These are phyloP conservation scores for Brachyhypopomus occidentalis DNA, from an alignment of 2,113 vertebrate genomes.

Conservation along the genomic window DNA sequence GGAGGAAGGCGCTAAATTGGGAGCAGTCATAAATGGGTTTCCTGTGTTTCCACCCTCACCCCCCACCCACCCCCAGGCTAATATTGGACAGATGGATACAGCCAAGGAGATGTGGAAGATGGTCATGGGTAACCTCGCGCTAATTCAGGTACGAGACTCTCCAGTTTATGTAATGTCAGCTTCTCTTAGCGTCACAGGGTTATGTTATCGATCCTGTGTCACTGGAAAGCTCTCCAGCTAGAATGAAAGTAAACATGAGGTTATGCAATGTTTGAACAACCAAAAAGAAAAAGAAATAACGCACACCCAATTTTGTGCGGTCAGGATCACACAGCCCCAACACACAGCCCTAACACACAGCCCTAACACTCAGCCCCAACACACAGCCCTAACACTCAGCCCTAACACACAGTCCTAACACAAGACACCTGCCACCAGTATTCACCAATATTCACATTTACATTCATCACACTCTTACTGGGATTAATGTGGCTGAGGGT, in stretches of 20 bases:
- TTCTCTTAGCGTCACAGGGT: neutral
- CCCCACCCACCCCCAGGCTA: slow-evolving; percentile 79
- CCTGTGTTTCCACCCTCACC: slow-evolving; percentile 38
- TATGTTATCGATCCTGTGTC: neutral
- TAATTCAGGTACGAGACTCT: slow-evolving; percentile 87
- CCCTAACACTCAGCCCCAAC: too few species aligned
- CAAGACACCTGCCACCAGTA: too few species aligned
- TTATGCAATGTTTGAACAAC: slow-evolving; percentile 57
- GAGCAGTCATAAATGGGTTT: slow-evolving; percentile 34
- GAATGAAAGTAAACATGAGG: neutral
- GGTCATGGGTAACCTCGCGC: slow-evolving; percentile 95
- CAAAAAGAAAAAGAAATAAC: neutral
- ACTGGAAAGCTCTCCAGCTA: neutral
- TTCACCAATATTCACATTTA: neutral
- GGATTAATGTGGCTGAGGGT: neutral
- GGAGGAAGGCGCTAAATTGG: slow-evolving; percentile 22
- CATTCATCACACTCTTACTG: too few species aligned
- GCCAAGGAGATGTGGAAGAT: slow-evolving; percentile 95
- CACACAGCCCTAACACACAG: too few species aligned
- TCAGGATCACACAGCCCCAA: neutral
- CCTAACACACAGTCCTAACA: too few species aligned
- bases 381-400: neutral
- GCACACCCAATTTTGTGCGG: slow-evolving; percentile 5
- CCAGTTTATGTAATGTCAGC: slow-evolving; percentile 4
- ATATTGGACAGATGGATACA: slow-evolving; percentile 98